These are phyloP conservation scores for mouse (Mus musculus) DNA, from an alignment of 2,113 vertebrate genomes.

Conservation along the genomic window GRCm39 chr6:120947001-120947500, in stretches of 20 bases:
- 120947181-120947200: not conserved
- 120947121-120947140: accelerated
- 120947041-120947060: not conserved
- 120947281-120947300: not conserved
- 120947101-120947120: not conserved
- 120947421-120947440: constrained; percentile 56
- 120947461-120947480: constrained; percentile 68
- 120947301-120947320: not conserved
- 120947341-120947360: not conserved
- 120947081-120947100: not conserved
- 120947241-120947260: not conserved
- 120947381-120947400: constrained; percentile 53
- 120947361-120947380: not conserved
- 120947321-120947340: not conserved
- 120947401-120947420: constrained; percentile 74
- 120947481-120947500: not conserved
- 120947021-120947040: not conserved
- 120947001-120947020: not conserved
- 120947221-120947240: not conserved
- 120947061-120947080: not conserved
- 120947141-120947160: not conserved
- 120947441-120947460: constrained; percentile 74
- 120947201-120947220: not conserved
- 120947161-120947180: not conserved
- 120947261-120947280: not conserved